Base-by-base conservation (phyloP, 2,113 vertebrate genomes). In the Kryptolebias marmoratus region DNA sequence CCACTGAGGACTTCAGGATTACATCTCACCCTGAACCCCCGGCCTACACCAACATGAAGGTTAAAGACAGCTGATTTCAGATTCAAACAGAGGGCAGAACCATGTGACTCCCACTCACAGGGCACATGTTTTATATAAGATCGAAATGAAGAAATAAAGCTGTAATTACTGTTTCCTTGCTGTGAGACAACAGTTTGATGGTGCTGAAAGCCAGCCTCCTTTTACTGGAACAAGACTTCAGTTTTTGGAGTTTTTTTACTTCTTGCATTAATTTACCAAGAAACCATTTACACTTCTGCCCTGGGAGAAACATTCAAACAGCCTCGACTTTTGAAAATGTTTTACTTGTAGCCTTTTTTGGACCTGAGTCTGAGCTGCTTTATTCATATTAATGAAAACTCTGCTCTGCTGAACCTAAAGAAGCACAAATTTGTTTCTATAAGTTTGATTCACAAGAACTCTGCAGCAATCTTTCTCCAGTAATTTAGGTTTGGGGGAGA, bases 81-180 rank as follows among this genome's bases (percentile, higher is more conserved):
- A 47, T 32, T 47, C 44, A 56, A 31, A 47, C 48, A 45, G 32
- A 42, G 56, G 59, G 18, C 59, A 9, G 30, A 57, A 22, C 53
- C 59, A 27, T 16, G 56, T 42, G 57, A 63, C 78, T 1, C 81
- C 81, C 75, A 80, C 77, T 15, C 72, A 62, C 30, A 74, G 64
- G 68, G 72, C 68, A 69, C 15, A 47, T 42, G 75, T 18, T 10
- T 7, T 18, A 49, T 28, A 68, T 31, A 36, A 39, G 28, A 68
- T 49, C 18, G 31, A 9, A 50, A 73, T 4, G 5, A 67, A 60
- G 48, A 68, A 39, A 68, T 56, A 67, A 32, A 58, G 5, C 63
- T 53, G 18, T 76, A 75, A 80, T 82, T 75, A 63, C 30, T n/a
- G 8, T 67, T 64, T 76, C 53, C 27, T 66, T 13, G 0, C 10